phyloP scores from a whole-genome alignment of 2,797 vertebrate species.

The Atherinosoma microstoma region DNA sequence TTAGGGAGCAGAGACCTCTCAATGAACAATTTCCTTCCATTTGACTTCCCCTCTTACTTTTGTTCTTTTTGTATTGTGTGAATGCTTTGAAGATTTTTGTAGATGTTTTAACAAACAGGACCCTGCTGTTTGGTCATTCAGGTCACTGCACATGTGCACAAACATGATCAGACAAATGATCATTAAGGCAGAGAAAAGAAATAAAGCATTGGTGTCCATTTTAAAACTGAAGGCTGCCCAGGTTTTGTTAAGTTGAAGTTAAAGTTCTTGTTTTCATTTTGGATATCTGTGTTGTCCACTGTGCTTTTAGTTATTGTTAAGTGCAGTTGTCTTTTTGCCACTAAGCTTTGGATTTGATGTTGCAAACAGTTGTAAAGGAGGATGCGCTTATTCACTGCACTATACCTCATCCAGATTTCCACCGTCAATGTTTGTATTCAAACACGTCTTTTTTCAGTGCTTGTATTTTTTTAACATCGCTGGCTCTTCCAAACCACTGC shows the following conservation, averaged over 20 bases:
- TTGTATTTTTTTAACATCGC: constrained; percentile 19
- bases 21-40: constrained; percentile 21
- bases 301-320: not conserved
- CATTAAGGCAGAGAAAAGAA: not conserved
- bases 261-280: not conserved
- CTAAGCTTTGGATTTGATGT: not conserved
- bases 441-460: constrained; percentile 2
- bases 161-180: not conserved
- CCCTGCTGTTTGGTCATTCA: constrained; percentile 1
- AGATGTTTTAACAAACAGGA: constrained; percentile 2
- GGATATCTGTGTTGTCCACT: not conserved
- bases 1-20: constrained; percentile 17
- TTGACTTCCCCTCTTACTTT: constrained; percentile 12
- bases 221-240: not conserved
- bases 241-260: not conserved
- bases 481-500: constrained; percentile 7
- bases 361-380: not conserved
- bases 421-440: constrained; percentile 13
- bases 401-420: constrained; percentile 1
- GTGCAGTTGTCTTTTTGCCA: not conserved
- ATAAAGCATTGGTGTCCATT: not conserved
- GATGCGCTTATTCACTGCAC: not conserved
- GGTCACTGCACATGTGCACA: not conserved
- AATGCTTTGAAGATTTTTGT: not conserved
- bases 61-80: constrained; percentile 9